A percentile compares a stretch with the other conserved stretches of the same genome.
Conservation (phyloP, 1,140 invertebrate species). For the Nymphalis io region DNA sequence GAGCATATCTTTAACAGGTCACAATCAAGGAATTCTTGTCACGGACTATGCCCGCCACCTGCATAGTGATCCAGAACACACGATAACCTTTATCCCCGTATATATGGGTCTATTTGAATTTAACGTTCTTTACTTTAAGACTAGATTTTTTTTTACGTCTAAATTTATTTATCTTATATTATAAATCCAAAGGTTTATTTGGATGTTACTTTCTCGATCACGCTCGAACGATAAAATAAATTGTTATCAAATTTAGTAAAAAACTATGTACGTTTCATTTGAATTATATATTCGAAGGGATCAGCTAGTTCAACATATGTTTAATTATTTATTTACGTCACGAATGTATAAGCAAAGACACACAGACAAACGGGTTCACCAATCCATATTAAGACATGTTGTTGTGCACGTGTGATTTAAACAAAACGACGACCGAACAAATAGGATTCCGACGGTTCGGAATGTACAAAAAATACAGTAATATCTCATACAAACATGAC, state of each 20-base stretch:
- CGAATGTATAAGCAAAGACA: background rate
- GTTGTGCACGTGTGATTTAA: background rate
- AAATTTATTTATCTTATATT: too few relatives aligned
- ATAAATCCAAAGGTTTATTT: too few relatives aligned
- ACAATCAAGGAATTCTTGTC: conserved; percentile 63
- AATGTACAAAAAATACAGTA: background rate
- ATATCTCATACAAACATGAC: background rate
- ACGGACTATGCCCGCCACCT: conserved; percentile 63
- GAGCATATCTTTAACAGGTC: conserved; percentile 61
- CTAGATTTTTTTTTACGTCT: background rate
- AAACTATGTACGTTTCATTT: too few relatives aligned
- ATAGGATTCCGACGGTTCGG: background rate
- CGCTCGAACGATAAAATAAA: too few relatives aligned
- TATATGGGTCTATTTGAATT: conserved; percentile 15
- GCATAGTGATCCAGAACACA: conserved; percentile 53
- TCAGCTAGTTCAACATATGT: background rate
- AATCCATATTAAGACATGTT: background rate
- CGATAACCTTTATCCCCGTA: conserved; percentile 39
- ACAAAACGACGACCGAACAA: conserved; percentile 2
- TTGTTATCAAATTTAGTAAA: too few relatives aligned
- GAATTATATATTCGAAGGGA: too few relatives aligned
- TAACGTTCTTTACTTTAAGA: conserved; percentile 7
- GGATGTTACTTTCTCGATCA: too few relatives aligned
- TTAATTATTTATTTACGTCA: background rate
- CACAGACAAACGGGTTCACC: background rate